Conservation (phyloP, 2,113 vertebrate species). For the Gadus chalcogrammus region DNA sequence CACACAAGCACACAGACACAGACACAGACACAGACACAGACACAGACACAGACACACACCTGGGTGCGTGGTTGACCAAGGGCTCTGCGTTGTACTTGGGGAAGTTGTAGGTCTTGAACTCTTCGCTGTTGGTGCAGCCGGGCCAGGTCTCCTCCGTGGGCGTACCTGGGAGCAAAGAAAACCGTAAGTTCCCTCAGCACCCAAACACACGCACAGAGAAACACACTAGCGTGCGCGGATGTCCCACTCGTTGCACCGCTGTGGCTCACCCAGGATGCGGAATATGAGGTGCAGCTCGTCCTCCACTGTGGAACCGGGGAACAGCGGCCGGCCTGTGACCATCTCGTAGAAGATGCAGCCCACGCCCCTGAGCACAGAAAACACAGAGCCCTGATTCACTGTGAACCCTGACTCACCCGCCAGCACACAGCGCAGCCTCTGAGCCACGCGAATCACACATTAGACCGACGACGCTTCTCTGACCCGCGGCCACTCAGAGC, state of each 20-base stretch:
- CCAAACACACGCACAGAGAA: constrained; percentile 8
- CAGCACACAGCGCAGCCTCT: background rate
- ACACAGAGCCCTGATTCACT: background rate
- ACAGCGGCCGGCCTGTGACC: constrained; percentile 89
- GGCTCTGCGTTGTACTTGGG: constrained; percentile 84
- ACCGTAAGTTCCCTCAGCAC: background rate
- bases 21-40: no score
- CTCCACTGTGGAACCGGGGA: constrained; percentile 89
- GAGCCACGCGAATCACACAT: no score
- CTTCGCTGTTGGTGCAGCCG: constrained; percentile 80
- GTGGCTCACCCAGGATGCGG: constrained; percentile 81
- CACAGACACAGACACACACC: constrained; percentile 69
- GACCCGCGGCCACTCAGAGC: no score
- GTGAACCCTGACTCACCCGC: background rate
- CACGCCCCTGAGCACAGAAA: constrained; percentile 77
- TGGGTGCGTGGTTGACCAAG: constrained; percentile 85
- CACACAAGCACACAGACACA: background rate
- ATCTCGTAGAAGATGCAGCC: constrained; percentile 95
- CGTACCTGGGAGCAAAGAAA: constrained; percentile 66
- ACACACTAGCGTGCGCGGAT: background rate
- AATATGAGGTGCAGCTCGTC: constrained; percentile 93
- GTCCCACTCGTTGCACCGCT: background rate
- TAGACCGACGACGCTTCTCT: no score
- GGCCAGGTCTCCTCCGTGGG: constrained; percentile 88
- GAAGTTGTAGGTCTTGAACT: constrained; percentile 86